phyloP scores from a whole-genome alignment of 2,888 invertebrate species.

The Esperia sulphurella region DNA sequence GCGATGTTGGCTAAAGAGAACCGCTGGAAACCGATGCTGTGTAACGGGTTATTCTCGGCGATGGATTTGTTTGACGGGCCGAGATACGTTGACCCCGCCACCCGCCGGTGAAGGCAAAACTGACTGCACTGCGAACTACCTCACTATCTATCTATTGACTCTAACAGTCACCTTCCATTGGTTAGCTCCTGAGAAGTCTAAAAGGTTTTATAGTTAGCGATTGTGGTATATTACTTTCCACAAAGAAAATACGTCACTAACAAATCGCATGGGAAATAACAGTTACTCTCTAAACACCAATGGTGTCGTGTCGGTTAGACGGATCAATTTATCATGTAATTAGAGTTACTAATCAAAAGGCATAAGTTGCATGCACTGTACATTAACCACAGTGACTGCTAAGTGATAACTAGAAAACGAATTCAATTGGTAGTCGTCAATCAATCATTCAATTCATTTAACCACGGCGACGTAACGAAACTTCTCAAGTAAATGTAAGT shows the following conservation, averaged over 20 bases:
- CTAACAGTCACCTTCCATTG: neutral
- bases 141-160: slow-evolving; percentile 14
- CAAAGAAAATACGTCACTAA: too few relatives aligned
- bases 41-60: slow-evolving; percentile 77
- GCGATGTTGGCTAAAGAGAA: slow-evolving; percentile 57
- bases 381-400: neutral
- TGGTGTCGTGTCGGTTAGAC: too few relatives aligned
- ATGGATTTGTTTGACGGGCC: slow-evolving; percentile 73
- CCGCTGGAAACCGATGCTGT: slow-evolving; percentile 60
- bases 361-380: neutral
- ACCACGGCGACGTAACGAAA: neutral
- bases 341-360: neutral
- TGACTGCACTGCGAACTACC: slow-evolving; percentile 52
- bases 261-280: too few relatives aligned
- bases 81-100: slow-evolving; percentile 72
- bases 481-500: too few relatives aligned
- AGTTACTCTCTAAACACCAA: too few relatives aligned
- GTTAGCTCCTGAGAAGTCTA: neutral
- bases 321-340: too few relatives aligned
- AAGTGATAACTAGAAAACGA: slow-evolving; percentile 3
- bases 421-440: slow-evolving; percentile 3
- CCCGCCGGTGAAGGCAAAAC: slow-evolving; percentile 60
- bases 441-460: slow-evolving; percentile 1
- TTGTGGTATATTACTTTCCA: too few relatives aligned
- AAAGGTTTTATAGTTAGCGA: too few relatives aligned